Conservation (phyloP, 2,113 vertebrate species). For the Microcebus ravelobensis region DNA sequence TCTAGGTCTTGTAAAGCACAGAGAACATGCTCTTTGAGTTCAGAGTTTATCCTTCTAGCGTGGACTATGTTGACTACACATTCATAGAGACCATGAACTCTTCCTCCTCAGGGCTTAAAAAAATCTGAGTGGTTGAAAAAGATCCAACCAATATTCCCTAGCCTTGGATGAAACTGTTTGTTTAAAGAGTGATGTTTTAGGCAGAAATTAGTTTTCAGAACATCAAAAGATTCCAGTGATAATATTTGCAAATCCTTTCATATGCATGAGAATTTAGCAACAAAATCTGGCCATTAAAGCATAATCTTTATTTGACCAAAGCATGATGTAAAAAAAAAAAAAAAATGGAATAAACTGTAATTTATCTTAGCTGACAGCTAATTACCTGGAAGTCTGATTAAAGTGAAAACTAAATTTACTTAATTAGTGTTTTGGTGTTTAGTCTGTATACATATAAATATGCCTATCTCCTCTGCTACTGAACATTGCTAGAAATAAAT, state of each 20-base stretch:
- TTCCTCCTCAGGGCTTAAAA: background rate
- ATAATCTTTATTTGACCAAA: constrained; percentile 84
- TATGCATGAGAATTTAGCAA: constrained; percentile 73
- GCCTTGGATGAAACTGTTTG: constrained; percentile 1
- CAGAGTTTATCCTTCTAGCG: background rate
- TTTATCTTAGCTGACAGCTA: constrained; percentile 85
- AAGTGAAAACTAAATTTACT: constrained; percentile 85
- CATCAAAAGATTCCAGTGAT: constrained; percentile 52
- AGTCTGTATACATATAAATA: constrained; percentile 80
- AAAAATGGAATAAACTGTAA: constrained; percentile 83
- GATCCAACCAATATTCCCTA: background rate
- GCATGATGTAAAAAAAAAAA: constrained; percentile 78
- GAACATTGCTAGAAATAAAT: constrained; percentile 77
- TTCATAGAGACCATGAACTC: background rate
- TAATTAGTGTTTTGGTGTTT: constrained; percentile 82
- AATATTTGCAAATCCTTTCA: constrained; percentile 73
- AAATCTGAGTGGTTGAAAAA: background rate
- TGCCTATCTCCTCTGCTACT: constrained; percentile 73
- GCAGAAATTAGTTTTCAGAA: constrained; percentile 65
- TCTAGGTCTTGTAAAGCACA: rapidly evolving
- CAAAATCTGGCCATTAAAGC: constrained; percentile 77
- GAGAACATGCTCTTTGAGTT: rapidly evolving
- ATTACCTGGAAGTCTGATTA: constrained; percentile 88
- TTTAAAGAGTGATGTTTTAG: constrained; percentile 1
- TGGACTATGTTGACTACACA: background rate